Evolutionary conservation across 2,113 vertebrate species (phyloP), one percentile per base, ranked within the genome.

Genomic region (Indri indri): DNA sequence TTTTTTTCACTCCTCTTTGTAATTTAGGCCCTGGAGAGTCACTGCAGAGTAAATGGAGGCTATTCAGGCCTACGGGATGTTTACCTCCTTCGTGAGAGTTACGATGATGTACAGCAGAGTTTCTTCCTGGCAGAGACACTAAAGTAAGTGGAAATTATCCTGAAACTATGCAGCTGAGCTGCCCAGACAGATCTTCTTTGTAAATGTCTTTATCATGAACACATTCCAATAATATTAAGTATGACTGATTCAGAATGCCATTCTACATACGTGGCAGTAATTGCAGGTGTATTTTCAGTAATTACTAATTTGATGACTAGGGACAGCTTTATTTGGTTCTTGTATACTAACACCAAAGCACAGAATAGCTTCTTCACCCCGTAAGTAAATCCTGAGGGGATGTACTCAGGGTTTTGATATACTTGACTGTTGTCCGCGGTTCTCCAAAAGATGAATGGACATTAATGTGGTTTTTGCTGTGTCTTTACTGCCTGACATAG

Each of bases 51-150:
- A 20, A 99, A 99, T 0, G 99, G 99, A 40, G 99, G 99, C 90
- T 99, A 99, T 98, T 99, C 99, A 20, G 99, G 99, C 54, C 87
- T 99, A 61, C 98, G 99, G 87, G 99, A 99, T 73, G 99, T 99
- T 97, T 99, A 99, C 97, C 98, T 97, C 25, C 97, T 73, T 9
- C 98, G 95, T 3, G 99, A 99, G 57, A 99, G 91, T 97, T 99
- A 99, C 12, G 99, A 99, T 3, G 99, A 99, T 2, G 99, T 99
- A 12, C 99, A 99, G 92, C 99, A 99, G 98, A 99, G 99, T 98
- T 99, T 99, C 98, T 99, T 99, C 98, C 98, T 99, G 97, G 99
- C 99, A 23, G 99, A 99, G 98, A 99, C 99, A 0, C 99, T 99
- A 83, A 99, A 99, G 99, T 99, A 99, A 99, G 99, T 98, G 74